Conservation (phyloP, 2,888 invertebrate species). For the Heliconius sara region DNA sequence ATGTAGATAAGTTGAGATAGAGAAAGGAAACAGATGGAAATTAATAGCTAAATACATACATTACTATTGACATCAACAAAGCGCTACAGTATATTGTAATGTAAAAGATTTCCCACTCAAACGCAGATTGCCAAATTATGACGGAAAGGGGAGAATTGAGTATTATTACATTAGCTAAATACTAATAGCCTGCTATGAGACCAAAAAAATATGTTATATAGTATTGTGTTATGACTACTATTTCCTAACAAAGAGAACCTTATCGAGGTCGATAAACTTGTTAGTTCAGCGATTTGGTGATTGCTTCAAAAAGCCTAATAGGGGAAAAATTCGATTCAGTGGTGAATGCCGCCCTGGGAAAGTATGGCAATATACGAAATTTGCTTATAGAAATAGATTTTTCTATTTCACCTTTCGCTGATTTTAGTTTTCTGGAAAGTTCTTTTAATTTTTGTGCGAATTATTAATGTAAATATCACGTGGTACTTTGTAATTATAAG, state of each 20-base stretch:
- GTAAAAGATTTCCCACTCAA: too few relatives aligned
- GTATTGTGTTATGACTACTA: neutral
- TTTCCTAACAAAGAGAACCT: neutral
- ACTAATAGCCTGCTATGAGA: neutral
- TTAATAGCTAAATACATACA: too few relatives aligned
- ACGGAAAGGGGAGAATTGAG: too few relatives aligned
- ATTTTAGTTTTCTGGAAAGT: neutral
- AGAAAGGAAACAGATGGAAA: too few relatives aligned
- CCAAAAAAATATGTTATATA: neutral
- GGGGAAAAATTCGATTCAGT: constrained; percentile 26
- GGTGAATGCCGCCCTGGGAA: constrained; percentile 4
- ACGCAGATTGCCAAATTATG: too few relatives aligned
- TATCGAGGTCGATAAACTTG: constrained; percentile 25
- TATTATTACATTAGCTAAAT: too few relatives aligned
- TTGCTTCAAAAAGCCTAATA: constrained; percentile 20
- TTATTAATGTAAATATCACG: neutral
- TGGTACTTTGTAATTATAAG: neutral
- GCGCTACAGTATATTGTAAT: too few relatives aligned
- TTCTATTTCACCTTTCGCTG: neutral
- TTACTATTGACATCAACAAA: too few relatives aligned
- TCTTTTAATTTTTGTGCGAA: neutral
- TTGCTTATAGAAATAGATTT: constrained; percentile 13
- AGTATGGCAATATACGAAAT: neutral
- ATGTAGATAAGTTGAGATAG: too few relatives aligned
- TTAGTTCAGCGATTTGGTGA: constrained; percentile 32